These are phyloP conservation scores for Hylyphantes graminicola DNA, from an alignment of 1,140 invertebrate genomes.

Conservation along the genomic window DNA sequence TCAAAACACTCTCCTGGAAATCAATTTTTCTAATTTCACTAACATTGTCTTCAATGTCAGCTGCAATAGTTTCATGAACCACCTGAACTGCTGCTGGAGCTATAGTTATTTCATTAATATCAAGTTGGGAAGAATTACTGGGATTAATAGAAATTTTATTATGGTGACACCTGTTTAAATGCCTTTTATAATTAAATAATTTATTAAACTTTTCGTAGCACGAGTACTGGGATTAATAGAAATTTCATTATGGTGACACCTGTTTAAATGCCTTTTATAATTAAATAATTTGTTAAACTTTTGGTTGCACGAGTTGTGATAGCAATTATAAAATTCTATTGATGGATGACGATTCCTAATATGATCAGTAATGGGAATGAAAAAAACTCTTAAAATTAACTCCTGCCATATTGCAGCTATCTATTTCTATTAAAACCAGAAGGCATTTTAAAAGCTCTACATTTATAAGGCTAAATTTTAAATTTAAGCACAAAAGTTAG, in stretches of 20 bases:
- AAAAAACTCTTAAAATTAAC: background rate
- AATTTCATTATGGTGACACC: background rate
- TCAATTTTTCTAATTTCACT: background rate
- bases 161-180: too few species aligned
- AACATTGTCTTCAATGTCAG: background rate
- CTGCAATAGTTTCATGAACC: background rate
- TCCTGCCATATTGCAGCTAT: background rate
- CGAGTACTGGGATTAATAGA: background rate
- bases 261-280: constrained; percentile 16
- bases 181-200: too few species aligned
- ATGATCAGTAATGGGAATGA: background rate
- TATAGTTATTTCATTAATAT: background rate
- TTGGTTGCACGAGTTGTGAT: background rate
- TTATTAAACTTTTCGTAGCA: too few species aligned
- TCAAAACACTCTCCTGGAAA: background rate
- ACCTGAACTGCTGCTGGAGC: background rate
- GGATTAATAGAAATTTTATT: too few species aligned
- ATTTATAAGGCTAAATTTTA: background rate
- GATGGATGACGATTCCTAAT: constrained; percentile 1
- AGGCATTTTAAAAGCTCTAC: background rate
- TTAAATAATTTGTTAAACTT: constrained; percentile 16
- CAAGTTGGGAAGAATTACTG: background rate
- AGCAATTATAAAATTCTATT: constrained; percentile 4
- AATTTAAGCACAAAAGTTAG: background rate
- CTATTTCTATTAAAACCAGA: background rate